phyloP scores from a whole-genome alignment of 1,140 invertebrate genomes.

The Geopemphigus sp. region DNA sequence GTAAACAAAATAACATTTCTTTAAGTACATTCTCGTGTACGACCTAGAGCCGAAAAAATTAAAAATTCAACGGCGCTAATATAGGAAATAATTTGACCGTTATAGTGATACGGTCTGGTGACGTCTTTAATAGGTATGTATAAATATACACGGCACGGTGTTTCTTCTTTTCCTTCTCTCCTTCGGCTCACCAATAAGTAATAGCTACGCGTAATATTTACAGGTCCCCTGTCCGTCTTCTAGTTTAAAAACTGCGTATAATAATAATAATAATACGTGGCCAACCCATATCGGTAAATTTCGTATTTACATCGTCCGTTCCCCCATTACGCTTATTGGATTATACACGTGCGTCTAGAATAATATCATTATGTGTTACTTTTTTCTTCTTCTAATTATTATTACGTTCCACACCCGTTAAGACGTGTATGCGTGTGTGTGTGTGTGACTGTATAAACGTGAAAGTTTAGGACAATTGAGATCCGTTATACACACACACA shows the following conservation, averaged over 20 bases:
- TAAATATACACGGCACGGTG: background rate
- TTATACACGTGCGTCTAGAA: background rate
- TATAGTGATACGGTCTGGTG: conserved; percentile 26
- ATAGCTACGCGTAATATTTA: background rate
- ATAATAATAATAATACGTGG: background rate
- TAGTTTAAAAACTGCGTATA: conserved; percentile 5
- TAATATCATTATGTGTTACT: background rate
- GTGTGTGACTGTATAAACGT: background rate
- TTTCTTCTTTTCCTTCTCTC: background rate
- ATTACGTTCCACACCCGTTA: background rate
- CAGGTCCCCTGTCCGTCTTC: background rate
- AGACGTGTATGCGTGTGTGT: background rate
- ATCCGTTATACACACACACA: background rate
- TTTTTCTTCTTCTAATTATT: background rate
- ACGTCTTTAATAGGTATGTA: conserved; percentile 1
- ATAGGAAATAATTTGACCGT: conserved; percentile 10
- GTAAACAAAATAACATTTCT: background rate
- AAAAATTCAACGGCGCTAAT: background rate
- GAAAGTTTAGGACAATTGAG: conserved; percentile 4
- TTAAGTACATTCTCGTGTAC: conserved; percentile 14
- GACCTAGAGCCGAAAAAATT: conserved; percentile 9
- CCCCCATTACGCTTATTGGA: background rate
- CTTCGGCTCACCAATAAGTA: background rate
- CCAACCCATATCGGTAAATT: background rate
- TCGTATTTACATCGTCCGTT: background rate